These are phyloP conservation scores for Phalacrocorax pelagicus DNA, from an alignment of 2,113 vertebrate genomes.

Conservation along the genomic window DNA sequence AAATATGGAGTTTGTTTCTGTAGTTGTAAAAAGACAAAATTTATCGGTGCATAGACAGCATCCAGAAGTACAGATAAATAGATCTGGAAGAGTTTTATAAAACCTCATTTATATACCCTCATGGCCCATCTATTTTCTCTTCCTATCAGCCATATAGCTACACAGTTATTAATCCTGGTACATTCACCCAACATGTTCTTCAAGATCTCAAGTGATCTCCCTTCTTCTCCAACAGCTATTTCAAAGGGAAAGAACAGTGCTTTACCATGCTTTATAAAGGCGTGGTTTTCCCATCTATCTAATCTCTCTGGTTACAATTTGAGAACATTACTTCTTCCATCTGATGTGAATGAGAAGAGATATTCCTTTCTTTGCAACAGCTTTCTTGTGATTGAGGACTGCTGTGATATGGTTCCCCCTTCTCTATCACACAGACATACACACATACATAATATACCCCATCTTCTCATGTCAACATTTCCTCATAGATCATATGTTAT, in stretches of 20 bases:
- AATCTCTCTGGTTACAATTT: not conserved
- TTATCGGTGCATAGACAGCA: not conserved
- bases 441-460: rapidly evolving
- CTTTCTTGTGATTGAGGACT: not conserved
- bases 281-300: not conserved
- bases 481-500: not conserved
- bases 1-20: not conserved
- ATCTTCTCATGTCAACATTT: not conserved
- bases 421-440: not conserved
- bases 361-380: not conserved
- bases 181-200: not conserved
- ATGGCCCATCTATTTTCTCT: not conserved
- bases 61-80: not conserved
- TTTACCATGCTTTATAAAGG: not conserved
- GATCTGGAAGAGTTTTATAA: not conserved
- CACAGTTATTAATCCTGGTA: not conserved
- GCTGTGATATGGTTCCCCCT: not conserved
- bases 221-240: not conserved
- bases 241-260: not conserved
- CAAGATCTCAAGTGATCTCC: not conserved
- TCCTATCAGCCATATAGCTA: not conserved
- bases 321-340: not conserved
- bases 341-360: not conserved
- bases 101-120: not conserved
- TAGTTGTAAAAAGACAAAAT: not conserved